A percentile compares a stretch with the other conserved stretches of the same genome.
These are phyloP conservation scores for Denticeps clupeoides DNA, from an alignment of 2,797 vertebrate species.

Conservation along the genomic window DNA sequence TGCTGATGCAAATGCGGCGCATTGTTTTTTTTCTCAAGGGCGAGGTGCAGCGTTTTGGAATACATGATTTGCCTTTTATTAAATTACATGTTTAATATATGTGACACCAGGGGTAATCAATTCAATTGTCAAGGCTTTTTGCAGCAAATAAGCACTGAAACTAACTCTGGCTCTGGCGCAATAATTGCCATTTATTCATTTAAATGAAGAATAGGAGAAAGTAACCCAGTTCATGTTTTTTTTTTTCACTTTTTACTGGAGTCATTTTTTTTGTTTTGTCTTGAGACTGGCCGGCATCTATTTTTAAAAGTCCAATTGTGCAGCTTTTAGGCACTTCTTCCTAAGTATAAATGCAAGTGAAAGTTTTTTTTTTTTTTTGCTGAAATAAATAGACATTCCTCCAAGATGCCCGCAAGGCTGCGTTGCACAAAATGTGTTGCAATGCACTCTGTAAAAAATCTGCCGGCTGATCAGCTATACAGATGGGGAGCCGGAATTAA, in stretches of 20 bases:
- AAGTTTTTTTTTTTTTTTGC: too few species aligned
- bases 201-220: slow-evolving; percentile 8
- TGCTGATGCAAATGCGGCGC: slow-evolving; percentile 7
- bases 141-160: slow-evolving; percentile 14
- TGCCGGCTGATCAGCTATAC: slow-evolving; percentile 18
- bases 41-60: slow-evolving; percentile 15
- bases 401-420: too few species aligned
- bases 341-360: too few species aligned
- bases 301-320: too few species aligned
- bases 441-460: too few species aligned
- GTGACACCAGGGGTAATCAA: slow-evolving; percentile 25
- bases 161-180: slow-evolving; percentile 1
- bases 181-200: slow-evolving; percentile 23
- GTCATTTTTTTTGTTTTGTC: too few species aligned
- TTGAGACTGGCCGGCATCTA: too few species aligned
- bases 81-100: slow-evolving; percentile 32
- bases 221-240: too few species aligned
- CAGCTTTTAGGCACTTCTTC: too few species aligned
- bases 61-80: slow-evolving; percentile 27
- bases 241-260: background rate
- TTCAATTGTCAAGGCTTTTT: slow-evolving; percentile 9
- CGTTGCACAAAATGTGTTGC: too few species aligned
- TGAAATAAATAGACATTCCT: too few species aligned
- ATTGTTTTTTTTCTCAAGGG: slow-evolving; percentile 15
- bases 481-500: slow-evolving; percentile 33